Percentiles rank a stretch among this genome's conserved stretches.
Conservation (phyloP, 2,113 vertebrate species). For the Vidua chalybeata region DNA sequence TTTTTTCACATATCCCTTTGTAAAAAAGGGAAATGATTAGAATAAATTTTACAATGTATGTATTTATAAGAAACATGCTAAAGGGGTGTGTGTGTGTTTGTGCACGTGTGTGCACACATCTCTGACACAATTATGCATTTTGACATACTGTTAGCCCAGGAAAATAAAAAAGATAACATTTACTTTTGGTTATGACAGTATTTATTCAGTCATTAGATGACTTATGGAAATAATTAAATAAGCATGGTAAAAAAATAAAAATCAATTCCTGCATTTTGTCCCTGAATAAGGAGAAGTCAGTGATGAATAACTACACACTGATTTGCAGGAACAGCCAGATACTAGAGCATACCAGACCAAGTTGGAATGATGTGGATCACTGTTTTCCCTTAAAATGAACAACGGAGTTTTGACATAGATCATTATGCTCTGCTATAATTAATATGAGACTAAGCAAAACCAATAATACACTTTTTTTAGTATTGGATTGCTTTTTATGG, state of each 20-base stretch:
- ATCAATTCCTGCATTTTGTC: constrained; percentile 47
- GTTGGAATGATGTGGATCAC: background rate
- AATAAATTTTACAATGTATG: background rate
- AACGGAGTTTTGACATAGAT: background rate
- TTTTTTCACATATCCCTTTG: background rate
- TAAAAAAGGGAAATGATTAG: background rate
- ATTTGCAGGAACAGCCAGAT: constrained; percentile 35
- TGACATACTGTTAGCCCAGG: background rate
- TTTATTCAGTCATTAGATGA: constrained; percentile 42
- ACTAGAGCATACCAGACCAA: background rate
- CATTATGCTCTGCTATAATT: background rate
- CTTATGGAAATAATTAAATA: constrained; percentile 62
- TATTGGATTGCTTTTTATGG: background rate
- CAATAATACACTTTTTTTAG: background rate
- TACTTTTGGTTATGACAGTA: background rate
- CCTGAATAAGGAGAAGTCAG: constrained; percentile 19
- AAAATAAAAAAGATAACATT: constrained; percentile 1
- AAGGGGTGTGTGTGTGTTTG: background rate
- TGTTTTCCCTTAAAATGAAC: background rate
- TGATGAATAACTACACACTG: constrained; percentile 33
- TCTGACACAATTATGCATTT: background rate
- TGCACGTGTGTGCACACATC: rapidly evolving
- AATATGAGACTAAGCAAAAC: background rate
- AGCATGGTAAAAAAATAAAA: constrained; percentile 20
- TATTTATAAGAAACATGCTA: background rate